phyloP scores from a whole-genome alignment of 2,113 vertebrate genomes.

The Gallinago paraguaiae region DNA sequence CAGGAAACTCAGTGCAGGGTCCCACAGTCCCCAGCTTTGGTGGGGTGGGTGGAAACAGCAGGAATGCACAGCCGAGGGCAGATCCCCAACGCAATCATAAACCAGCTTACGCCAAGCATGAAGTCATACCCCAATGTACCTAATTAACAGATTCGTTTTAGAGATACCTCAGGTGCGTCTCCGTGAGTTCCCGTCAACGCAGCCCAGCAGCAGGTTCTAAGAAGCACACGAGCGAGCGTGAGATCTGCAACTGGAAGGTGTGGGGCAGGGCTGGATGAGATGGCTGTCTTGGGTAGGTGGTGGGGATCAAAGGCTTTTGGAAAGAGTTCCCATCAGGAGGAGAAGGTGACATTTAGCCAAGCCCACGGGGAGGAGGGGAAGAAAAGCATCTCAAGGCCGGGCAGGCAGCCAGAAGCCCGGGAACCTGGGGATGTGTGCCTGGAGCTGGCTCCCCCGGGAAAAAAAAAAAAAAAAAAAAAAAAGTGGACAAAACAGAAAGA shows the following conservation, averaged over 20 bases:
- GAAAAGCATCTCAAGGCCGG: not conserved
- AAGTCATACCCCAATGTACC: not conserved
- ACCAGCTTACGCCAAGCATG: not conserved
- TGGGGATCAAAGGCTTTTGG: not conserved
- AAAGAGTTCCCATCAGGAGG: not conserved
- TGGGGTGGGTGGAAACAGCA: not conserved
- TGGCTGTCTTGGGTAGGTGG: not conserved
- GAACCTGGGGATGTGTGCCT: accelerated
- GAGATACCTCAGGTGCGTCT: not conserved
- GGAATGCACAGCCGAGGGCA: not conserved
- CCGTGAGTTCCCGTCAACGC: accelerated
- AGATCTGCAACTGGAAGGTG: not conserved
- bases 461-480: not conserved
- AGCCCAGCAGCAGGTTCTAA: accelerated
- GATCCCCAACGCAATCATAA: not conserved
- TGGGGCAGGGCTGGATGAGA: not conserved
- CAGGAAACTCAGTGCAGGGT: accelerated
- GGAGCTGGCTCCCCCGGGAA: not conserved
- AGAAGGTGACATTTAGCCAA: not conserved
- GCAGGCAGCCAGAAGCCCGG: not conserved
- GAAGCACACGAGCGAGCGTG: not conserved
- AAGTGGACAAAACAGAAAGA: not conserved
- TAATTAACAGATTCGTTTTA: not conserved
- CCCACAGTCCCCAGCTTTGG: not conserved
- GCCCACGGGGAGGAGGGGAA: not conserved